Evolutionary conservation across 2,797 vertebrate genomes (phyloP).

Genomic region (Cygnus olor): DNA sequence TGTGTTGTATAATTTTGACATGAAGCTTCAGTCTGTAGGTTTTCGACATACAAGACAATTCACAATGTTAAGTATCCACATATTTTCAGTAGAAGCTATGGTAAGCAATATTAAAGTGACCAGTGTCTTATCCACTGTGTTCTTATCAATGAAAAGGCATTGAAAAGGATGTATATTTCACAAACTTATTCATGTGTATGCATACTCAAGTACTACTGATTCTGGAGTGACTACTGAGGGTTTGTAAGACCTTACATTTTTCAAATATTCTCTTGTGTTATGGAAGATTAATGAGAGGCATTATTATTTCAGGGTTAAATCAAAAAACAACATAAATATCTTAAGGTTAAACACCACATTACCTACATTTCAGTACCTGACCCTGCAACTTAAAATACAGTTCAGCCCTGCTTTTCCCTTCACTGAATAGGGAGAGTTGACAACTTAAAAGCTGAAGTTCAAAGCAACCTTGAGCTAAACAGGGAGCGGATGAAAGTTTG

Average conservation of each 20-base stretch:
- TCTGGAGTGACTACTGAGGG: neutral
- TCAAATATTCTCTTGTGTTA: neutral
- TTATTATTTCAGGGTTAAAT: neutral
- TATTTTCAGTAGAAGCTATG: neutral
- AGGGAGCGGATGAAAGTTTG: neutral
- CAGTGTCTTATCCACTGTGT: neutral
- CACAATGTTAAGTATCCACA: neutral
- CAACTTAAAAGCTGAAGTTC: neutral
- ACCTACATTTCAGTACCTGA: neutral
- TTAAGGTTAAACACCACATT: neutral
- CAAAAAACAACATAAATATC: neutral
- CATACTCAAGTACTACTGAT: neutral
- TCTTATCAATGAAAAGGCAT: neutral
- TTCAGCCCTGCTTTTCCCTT: neutral
- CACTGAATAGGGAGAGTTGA: neutral
- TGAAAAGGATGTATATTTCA: neutral
- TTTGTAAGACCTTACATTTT: neutral
- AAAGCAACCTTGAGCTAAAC: neutral
- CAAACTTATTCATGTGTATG: neutral
- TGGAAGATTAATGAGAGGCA: neutral
- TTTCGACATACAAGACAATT: neutral
- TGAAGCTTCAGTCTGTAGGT: neutral
- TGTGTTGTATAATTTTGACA: neutral
- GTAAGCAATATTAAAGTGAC: neutral
- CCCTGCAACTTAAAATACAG: neutral